Evolutionary conservation across 2,888 invertebrate species (phyloP), one percentile per base, ranked within the genome.

Genomic region (Dicycla oo): DNA sequence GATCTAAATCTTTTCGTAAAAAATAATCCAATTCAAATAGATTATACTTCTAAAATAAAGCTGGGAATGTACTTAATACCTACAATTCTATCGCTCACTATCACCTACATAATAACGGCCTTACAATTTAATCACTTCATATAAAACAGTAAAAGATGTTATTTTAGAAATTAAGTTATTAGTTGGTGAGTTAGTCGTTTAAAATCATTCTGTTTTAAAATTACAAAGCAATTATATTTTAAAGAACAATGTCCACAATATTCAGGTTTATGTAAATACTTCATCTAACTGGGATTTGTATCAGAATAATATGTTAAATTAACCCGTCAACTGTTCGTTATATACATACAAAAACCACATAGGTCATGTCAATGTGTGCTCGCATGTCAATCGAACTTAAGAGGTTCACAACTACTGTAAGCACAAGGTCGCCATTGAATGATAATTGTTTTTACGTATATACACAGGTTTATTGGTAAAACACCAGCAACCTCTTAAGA

Each of bases 11-110:
- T n/a, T 8, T 56, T 81, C 6, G 74, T 80, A 5, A 67, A 69
- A 34, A 45, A 49, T 10, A 70, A 80, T 45, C 74, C 73, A 0
- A 54, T 84, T 2, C 54, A 75, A 38, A 76, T 82, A 38, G n/a
- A 71, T 45, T 74, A 72, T 5, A 54, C 74, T 11, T 20, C 54
- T 4, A 77, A 75, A 26, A 20, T 65, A 11, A 63, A 69, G 0
- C 7, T 85, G 7, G 71, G 76, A 18, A 80, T 76, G 80, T 68
- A 71, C 18, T 47, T 82, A 18, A 54, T 79, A 23, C 86, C 84
- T 3, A 23, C 60, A 10, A 47, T 80, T 20, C 7, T 84, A 10
- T 71, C 79, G 1, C 13, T 74, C 1, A 66, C 54, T 5, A 47
- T 71, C 10, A 64, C 61, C 0, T 65, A 78, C 43, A 57, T 81